These are phyloP conservation scores for chimpanzee (Pan troglodytes) DNA, from an alignment of 2,113 vertebrate genomes.

Conservation along the genomic window NHGRI_mPanTro3-v2.1_pri NC_072410.2:23239501-23240000, in stretches of 20 bases:
- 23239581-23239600: no score
- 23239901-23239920: neutral
- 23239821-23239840: neutral
- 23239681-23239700: neutral
- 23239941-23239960: neutral
- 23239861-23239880: neutral
- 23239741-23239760: neutral
- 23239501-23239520: neutral
- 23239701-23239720: neutral
- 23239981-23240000: neutral
- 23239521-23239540: conserved; percentile 53
- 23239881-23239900: neutral
- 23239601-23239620: neutral
- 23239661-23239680: conserved; percentile 8
- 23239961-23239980: neutral
- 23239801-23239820: neutral
- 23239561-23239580: conserved; percentile 22
- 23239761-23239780: neutral
- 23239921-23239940: neutral
- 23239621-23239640: neutral
- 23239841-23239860: neutral
- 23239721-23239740: neutral
- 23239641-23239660: neutral
- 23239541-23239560: conserved; percentile 2
- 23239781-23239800: neutral